Evolutionary conservation across 1,140 invertebrate genomes (phyloP).

Genomic region (Diploscapter pachys): DNA sequence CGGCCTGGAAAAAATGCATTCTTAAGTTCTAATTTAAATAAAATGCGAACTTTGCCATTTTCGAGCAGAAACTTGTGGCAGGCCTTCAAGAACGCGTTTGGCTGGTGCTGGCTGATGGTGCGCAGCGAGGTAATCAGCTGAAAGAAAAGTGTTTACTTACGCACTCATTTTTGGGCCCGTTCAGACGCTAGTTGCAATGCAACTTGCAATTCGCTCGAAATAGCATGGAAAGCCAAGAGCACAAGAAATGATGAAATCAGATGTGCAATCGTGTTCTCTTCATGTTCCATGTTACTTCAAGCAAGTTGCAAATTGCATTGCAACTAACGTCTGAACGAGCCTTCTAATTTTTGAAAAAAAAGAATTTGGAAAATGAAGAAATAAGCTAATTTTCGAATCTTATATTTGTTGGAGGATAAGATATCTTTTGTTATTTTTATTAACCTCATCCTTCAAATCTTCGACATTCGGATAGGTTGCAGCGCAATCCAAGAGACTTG

Average conservation of each 20-base stretch:
- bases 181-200: no score
- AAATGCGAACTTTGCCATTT: conserved; percentile 22
- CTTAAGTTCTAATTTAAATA: background rate
- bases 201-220: no score
- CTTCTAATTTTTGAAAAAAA: no score
- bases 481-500: conserved; percentile 19
- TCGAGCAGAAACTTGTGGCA: conserved; percentile 27
- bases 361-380: background rate
- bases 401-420: background rate
- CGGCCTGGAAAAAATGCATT: conserved; percentile 8
- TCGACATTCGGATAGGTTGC: conserved; percentile 9
- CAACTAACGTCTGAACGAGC: no score
- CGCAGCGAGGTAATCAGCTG: conserved; percentile 26
- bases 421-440: background rate
- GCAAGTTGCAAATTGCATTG: no score
- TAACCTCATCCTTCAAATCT: conserved; percentile 14
- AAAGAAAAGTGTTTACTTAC: background rate
- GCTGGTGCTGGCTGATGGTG: conserved; percentile 20
- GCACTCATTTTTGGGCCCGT: no score
- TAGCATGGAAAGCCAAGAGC: no score
- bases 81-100: conserved; percentile 24
- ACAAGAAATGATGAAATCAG: no score
- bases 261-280: no score
- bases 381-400: background rate
- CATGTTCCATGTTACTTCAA: no score